Base-by-base conservation (phyloP, 1,140 invertebrate genomes). In the Gonioctena quinquepunctata region DNA sequence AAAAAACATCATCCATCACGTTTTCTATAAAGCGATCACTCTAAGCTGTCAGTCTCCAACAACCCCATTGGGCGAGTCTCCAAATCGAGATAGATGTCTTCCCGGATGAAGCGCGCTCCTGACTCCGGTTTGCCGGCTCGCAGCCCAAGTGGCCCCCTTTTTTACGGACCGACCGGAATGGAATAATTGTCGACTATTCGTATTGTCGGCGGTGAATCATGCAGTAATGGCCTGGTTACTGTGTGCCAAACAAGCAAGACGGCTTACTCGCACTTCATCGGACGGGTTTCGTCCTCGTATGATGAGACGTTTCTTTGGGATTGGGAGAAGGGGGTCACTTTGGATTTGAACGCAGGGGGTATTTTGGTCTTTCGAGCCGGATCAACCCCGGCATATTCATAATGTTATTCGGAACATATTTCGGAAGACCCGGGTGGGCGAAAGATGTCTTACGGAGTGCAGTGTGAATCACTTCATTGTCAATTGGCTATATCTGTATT, bases 171-270 rank as follows among this genome's bases (percentile, higher is more conserved):
- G 49, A 27, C 33, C 54, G 69, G 69, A 66, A 70, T 60, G 48
- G 63, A 28, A 57, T 70, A 70, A 70, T 70, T 70, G 69, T 66
- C 54, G 69, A 66, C 63, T 16, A 60, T 66, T 70, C 69, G 57
- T 66, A 23, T 25, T 59, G 62, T 66, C 22, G 33, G 19, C 52
- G 52, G 52, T 23, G 19, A 54, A 21, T 23, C 52, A 23, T 54
- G 52, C 52, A 54, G 62, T 48, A 42, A 64, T 48, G 22, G 42
- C 8, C 48, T 16, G 33, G 28, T 50, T 54, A 54, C 52, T 54
- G 18, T 19, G 18, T 54, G 52, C 52, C 52, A 54, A 54, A 54
- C 52, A 54, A 54, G 52, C 52, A n/a, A 54, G 6, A 23, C 13
- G 52, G 19, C 52, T 21, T 13, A 18, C 8, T 54, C 18, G 52